Percentiles rank a stretch among this genome's conserved stretches.
These are phyloP conservation scores for Smithornis capensis DNA, from an alignment of 2,113 vertebrate genomes.

Conservation along the genomic window DNA sequence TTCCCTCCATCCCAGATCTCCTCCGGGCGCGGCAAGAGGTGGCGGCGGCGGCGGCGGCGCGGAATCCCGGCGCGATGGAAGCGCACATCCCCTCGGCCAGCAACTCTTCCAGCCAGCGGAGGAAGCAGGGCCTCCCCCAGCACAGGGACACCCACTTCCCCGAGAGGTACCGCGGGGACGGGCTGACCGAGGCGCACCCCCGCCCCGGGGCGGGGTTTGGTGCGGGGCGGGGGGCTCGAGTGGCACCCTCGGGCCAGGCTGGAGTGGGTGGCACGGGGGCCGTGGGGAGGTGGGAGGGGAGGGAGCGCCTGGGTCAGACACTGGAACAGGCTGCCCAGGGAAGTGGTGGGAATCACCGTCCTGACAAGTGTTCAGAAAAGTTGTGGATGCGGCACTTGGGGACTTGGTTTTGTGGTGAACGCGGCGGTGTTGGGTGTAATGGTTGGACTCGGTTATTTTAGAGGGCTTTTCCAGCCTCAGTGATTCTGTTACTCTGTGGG, in stretches of 20 bases:
- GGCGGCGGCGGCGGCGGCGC: slow-evolving; percentile 79
- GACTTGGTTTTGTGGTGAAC: rapidly evolving
- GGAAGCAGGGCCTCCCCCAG: slow-evolving; percentile 92
- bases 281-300: not conserved
- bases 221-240: no score
- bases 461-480: rapidly evolving
- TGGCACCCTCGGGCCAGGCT: not conserved
- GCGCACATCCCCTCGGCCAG: slow-evolving; percentile 84
- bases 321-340: rapidly evolving
- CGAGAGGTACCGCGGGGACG: slow-evolving; percentile 79
- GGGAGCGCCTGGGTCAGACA: rapidly evolving
- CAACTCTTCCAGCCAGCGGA: slow-evolving; percentile 82
- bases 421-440: rapidly evolving
- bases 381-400: not conserved
- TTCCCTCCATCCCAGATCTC: slow-evolving; percentile 74
- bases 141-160: slow-evolving; percentile 88
- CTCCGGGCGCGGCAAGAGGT: slow-evolving; percentile 90
- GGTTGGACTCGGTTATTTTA: rapidly evolving
- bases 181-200: not conserved
- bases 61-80: slow-evolving; percentile 84
- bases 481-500: not conserved
- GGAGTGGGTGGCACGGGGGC: not conserved
- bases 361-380: rapidly evolving
- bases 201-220: not conserved
- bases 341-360: not conserved